Percentiles rank a stretch among this genome's conserved stretches.
Evolutionary conservation across 2,888 invertebrate species (phyloP).

Genomic region (Chaitophorus viminalis): DNA sequence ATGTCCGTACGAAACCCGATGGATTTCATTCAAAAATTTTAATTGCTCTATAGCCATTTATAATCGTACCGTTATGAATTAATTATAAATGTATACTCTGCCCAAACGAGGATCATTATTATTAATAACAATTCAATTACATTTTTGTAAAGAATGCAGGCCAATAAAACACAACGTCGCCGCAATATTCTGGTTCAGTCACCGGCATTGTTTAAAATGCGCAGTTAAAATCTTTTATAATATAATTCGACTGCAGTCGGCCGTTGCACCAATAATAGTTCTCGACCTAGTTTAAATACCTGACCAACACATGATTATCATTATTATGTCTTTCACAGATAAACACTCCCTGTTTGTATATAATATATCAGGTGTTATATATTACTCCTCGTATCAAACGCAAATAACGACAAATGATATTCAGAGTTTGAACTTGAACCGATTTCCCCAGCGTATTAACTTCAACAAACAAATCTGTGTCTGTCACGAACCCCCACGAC

Average conservation of each 20-base stretch:
- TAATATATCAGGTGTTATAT: background rate
- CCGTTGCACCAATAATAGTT: too few species aligned
- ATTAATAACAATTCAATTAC: too few species aligned
- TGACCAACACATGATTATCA: too few species aligned
- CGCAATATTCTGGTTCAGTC: too few species aligned
- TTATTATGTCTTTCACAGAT: background rate
- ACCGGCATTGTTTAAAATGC: too few species aligned
- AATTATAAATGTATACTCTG: background rate
- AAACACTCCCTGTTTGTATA: too few species aligned
- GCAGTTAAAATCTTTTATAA: too few species aligned
- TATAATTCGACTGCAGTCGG: too few species aligned
- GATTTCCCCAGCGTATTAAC: slow-evolving; percentile 11
- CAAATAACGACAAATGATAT: background rate
- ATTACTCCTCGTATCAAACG: background rate
- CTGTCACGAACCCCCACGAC: slow-evolving; percentile 17
- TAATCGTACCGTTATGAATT: background rate
- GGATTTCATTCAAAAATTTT: background rate
- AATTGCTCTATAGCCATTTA: background rate
- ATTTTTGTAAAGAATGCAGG: too few species aligned
- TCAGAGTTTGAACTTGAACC: background rate
- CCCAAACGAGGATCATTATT: too few species aligned
- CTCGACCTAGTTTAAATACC: too few species aligned
- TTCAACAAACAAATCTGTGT: slow-evolving; percentile 15
- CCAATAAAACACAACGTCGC: too few species aligned
- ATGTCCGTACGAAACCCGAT: background rate